Conservation (phyloP, 2,113 vertebrate genomes). For the Peromyscus californicus region DNA sequence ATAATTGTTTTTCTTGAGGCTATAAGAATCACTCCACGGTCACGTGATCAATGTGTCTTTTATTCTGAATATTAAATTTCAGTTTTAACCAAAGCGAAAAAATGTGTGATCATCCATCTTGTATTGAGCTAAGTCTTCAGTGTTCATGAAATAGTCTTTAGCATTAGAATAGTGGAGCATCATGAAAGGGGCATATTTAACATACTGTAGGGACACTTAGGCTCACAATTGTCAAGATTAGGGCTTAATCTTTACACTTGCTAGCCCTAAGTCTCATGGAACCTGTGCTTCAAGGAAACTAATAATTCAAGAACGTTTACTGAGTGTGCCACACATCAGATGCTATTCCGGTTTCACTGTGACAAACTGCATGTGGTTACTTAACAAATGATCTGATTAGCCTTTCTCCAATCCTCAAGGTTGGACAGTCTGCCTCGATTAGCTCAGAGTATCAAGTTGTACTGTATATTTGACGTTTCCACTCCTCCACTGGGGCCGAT, state of each 20-base stretch:
- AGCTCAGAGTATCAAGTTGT: neutral
- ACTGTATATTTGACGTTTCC: neutral
- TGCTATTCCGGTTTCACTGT: neutral
- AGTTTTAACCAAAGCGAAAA: neutral
- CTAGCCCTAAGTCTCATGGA: neutral
- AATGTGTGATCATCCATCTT: neutral
- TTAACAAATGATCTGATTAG: neutral
- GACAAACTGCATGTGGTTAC: neutral
- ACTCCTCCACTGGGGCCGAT: neutral
- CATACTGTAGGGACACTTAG: neutral
- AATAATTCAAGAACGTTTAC: neutral
- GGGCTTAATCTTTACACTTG: neutral
- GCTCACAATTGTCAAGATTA: neutral
- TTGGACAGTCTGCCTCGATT: neutral
- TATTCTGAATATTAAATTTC: neutral
- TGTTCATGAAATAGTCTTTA: neutral
- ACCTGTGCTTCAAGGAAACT: neutral
- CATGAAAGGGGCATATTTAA: too few species aligned
- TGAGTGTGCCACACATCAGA: neutral
- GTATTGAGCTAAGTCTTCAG: neutral
- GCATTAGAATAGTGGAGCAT: accelerated
- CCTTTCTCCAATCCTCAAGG: neutral
- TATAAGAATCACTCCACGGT: neutral
- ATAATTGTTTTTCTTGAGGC: neutral
- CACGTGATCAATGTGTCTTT: slow-evolving; percentile 16